A percentile compares a stretch with the other conserved stretches of the same genome.
phyloP scores from a whole-genome alignment of 2,113 vertebrate species.

The Pseudorasbora parva region DNA sequence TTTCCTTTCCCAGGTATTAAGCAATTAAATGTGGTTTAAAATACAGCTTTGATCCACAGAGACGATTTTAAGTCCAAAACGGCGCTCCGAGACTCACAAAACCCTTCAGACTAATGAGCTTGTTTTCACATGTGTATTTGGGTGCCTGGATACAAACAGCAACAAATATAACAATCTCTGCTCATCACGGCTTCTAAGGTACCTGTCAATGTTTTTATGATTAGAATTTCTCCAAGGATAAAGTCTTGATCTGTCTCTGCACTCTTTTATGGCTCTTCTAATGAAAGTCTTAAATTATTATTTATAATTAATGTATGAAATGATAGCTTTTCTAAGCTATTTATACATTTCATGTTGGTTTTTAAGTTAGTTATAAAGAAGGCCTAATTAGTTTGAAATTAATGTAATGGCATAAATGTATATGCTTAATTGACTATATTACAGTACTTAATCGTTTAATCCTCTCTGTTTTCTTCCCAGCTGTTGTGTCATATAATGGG shows the following conservation, averaged over 20 bases:
- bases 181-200: not conserved
- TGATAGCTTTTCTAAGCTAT: not conserved
- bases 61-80: conserved; percentile 25
- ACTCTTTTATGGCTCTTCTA: not conserved
- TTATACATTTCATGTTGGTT: not conserved
- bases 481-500: not conserved
- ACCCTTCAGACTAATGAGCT: conserved; percentile 46
- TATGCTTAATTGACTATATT: conserved; percentile 7
- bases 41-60: conserved; percentile 38
- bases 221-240: conserved; percentile 35
- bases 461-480: not conserved
- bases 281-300: not conserved
- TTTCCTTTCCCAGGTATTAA: conserved; percentile 33
- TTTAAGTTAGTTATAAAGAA: not conserved
- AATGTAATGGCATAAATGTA: not conserved
- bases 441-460: not conserved
- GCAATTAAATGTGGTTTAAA: conserved; percentile 33
- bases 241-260: not conserved
- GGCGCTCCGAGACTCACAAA: conserved; percentile 38
- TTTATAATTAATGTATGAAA: not conserved
- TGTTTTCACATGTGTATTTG: conserved; percentile 41
- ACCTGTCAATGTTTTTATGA: conserved; percentile 32
- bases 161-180: conserved; percentile 45
- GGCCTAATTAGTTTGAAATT: conserved; percentile 8
- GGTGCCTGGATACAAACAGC: conserved; percentile 56